These are phyloP conservation scores for Hydroisotoma schaefferi DNA, from an alignment of 2,888 invertebrate species.

Conservation along the genomic window DNA sequence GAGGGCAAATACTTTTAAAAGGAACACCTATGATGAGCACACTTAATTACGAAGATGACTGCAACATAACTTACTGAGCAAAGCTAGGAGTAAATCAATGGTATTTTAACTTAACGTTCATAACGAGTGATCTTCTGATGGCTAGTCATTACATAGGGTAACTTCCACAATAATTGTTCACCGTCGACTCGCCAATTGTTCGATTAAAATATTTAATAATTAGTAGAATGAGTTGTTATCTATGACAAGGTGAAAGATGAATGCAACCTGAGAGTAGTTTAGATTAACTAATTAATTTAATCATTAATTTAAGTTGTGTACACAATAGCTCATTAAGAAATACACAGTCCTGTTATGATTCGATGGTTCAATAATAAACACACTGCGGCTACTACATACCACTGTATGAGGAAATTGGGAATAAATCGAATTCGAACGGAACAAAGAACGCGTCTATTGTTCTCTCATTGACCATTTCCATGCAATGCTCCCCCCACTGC, in stretches of 20 bases:
- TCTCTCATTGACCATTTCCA: no score
- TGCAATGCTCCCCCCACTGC: no score
- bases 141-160: constrained; percentile 2
- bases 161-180: not conserved
- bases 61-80: not conserved
- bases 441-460: no score
- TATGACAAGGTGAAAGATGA: not conserved
- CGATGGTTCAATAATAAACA: no score
- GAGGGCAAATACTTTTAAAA: not conserved
- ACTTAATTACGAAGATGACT: not conserved
- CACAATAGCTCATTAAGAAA: not conserved
- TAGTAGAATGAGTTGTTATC: not conserved
- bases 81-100: not conserved
- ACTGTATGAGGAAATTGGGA: no score
- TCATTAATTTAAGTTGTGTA: not conserved
- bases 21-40: not conserved
- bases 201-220: no score
- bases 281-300: not conserved
- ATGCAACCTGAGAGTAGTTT: not conserved
- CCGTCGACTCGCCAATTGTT: not conserved
- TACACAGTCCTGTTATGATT: not conserved
- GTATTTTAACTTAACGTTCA: not conserved
- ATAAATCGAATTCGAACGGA: no score
- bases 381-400: no score
- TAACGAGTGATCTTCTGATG: constrained; percentile 1